phyloP scores from a whole-genome alignment of 2,888 invertebrate species.

The Euclidia mi region DNA sequence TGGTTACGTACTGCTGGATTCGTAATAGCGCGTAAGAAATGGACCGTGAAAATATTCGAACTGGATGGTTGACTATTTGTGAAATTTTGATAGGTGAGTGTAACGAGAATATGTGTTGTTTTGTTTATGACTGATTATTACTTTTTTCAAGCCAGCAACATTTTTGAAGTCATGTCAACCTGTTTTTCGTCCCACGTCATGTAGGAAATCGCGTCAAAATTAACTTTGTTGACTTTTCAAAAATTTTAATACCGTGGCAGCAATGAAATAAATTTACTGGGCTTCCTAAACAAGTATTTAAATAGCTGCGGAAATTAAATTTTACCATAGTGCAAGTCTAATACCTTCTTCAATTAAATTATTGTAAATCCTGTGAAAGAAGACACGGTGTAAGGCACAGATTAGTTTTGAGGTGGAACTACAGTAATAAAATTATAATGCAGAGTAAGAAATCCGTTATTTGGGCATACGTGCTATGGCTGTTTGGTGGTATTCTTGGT shows the following conservation, averaged over 20 bases:
- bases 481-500: constrained; percentile 96
- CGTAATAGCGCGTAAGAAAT: neutral
- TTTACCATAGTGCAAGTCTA: no score
- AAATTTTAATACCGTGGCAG: constrained; percentile 1
- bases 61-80: constrained; percentile 1
- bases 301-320: no score
- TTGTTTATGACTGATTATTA: no score
- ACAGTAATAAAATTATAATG: constrained; percentile 38
- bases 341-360: neutral
- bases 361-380: constrained; percentile 1
- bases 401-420: constrained; percentile 12
- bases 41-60: neutral
- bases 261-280: no score
- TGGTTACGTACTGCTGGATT: neutral
- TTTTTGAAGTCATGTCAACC: neutral
- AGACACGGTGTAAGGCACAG: constrained; percentile 11
- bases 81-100: no score
- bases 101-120: no score
- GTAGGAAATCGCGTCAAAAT: constrained; percentile 25
- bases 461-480: constrained; percentile 95
- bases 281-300: no score
- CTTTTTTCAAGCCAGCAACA: no score
- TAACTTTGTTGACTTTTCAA: constrained; percentile 20
- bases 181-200: constrained; percentile 46
- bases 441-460: constrained; percentile 89